A percentile compares a stretch with the other conserved stretches of the same genome.
phyloP scores from a whole-genome alignment of 2,797 vertebrate species.

The Pangasius mekongensis region DNA sequence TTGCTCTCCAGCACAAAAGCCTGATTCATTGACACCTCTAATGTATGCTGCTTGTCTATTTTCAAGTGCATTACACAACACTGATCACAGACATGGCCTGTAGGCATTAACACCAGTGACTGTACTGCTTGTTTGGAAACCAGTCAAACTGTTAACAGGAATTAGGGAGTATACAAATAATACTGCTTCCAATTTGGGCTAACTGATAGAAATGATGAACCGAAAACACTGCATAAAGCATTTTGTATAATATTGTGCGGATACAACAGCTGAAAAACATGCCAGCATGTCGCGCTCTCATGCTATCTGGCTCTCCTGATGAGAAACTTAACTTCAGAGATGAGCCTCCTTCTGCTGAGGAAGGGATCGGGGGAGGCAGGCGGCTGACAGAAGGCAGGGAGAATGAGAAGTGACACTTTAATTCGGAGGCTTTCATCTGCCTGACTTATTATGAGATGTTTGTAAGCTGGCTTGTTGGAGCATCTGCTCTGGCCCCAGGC shows the following conservation, averaged over 20 bases:
- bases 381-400: slow-evolving; percentile 76
- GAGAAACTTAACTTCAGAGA: slow-evolving; percentile 45
- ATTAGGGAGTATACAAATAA: neutral
- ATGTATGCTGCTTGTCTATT: slow-evolving; percentile 19
- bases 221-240: neutral
- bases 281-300: neutral
- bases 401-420: slow-evolving; percentile 86
- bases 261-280: slow-evolving; percentile 3
- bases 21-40: slow-evolving; percentile 2
- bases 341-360: slow-evolving; percentile 64
- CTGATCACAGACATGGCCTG: neutral
- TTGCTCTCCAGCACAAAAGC: slow-evolving; percentile 4
- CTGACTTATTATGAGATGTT: slow-evolving; percentile 82
- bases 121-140: slow-evolving; percentile 29
- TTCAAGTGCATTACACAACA: slow-evolving; percentile 21
- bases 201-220: neutral
- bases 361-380: slow-evolving; percentile 40
- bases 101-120: slow-evolving; percentile 5
- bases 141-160: slow-evolving; percentile 12
- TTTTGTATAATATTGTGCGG: neutral
- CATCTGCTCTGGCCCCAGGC: slow-evolving; percentile 72
- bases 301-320: slow-evolving; percentile 17
- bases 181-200: neutral
- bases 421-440: slow-evolving; percentile 80
- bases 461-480: slow-evolving; percentile 79